Evolutionary conservation across 2,797 vertebrate genomes (phyloP), one percentile per base, ranked within the genome.

Genomic region (Pantherophis vulpinus): DNA sequence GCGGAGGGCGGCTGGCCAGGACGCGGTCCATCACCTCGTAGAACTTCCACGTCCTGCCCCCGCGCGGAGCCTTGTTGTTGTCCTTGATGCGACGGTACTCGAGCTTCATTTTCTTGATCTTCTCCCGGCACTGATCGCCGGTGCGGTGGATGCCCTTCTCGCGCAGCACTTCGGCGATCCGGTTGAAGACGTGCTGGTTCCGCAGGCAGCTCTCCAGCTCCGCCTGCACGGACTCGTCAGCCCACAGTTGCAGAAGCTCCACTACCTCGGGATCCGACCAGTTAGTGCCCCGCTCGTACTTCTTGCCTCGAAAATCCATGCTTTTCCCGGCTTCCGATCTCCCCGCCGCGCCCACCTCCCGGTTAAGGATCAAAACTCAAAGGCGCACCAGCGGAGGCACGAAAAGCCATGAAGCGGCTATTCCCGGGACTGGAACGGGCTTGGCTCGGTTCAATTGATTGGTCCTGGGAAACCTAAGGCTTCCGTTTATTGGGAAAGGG

Each of bases 31-130:
- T 99, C 93, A 98, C 98, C 27, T 99, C 98, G 63, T 98, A 99
- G 91, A 99, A 99, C 97, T 98, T 99, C 98, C 98, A 99, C 0
- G 98, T 98, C 92, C 98, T 97, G 1, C 97, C 97, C 0, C 97
- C 97, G 32, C 98, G 96, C 5, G 97, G 92, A 88, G 98, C 98
- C 54, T 98, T 99, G 95, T 98, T 97, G 92, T 98, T 98, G 95
- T 99, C 99, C 91, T 99, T 99, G 59, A 99, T 98, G 37, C 98
- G 97, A 0, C 98, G 98, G 92, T 99, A 99, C 92, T 99, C 99
- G 95, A 99, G 97, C 97, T 99, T 99, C 98, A 99, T 99, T 97
- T 99, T 99, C 94, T 99, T 99, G 94, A 99, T 99, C 97, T 99
- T 99, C 97, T 99, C 98, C 54, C 98, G 95, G 96, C 98, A 98